These are phyloP conservation scores for Naso thynnoides DNA, from an alignment of 2,797 vertebrate species.

Conservation along the genomic window DNA sequence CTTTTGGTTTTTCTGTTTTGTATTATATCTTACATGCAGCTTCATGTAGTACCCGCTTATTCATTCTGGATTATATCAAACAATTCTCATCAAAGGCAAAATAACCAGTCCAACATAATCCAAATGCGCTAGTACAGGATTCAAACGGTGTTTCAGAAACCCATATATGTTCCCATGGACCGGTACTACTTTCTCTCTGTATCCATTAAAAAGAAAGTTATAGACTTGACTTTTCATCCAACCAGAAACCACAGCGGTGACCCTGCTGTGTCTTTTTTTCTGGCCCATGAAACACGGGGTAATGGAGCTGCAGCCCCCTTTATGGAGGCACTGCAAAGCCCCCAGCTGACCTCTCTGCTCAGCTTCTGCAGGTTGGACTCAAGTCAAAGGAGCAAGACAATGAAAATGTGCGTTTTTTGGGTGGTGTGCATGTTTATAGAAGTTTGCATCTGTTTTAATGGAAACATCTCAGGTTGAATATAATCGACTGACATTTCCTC, in stretches of 20 bases:
- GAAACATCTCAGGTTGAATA: constrained; percentile 20
- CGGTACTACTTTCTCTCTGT: constrained; percentile 24
- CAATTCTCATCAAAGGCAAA: neutral
- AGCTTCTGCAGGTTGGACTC: constrained; percentile 25
- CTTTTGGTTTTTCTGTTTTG: neutral
- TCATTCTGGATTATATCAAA: neutral
- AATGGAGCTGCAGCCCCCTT: constrained; percentile 60
- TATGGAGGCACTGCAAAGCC: constrained; percentile 50
- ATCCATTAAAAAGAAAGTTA: constrained; percentile 35
- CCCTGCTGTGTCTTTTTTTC: constrained; percentile 76
- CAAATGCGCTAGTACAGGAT: neutral
- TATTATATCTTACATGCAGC: neutral
- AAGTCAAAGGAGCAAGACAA: constrained; percentile 15
- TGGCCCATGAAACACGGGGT: constrained; percentile 34
- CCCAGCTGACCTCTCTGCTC: constrained; percentile 54
- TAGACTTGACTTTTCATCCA: constrained; percentile 44
- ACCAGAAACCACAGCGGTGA: constrained; percentile 53
- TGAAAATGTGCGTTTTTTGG: neutral
- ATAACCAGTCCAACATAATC: neutral
- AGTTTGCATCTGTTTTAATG: constrained; percentile 33
- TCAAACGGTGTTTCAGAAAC: too few relatives aligned
- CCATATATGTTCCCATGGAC: neutral
- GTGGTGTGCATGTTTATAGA: neutral
- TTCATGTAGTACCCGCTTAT: neutral
- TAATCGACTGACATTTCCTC: constrained; percentile 14